Conservation (phyloP, 2,888 invertebrate species). For the Imbricaverruca yamaguchii region DNA sequence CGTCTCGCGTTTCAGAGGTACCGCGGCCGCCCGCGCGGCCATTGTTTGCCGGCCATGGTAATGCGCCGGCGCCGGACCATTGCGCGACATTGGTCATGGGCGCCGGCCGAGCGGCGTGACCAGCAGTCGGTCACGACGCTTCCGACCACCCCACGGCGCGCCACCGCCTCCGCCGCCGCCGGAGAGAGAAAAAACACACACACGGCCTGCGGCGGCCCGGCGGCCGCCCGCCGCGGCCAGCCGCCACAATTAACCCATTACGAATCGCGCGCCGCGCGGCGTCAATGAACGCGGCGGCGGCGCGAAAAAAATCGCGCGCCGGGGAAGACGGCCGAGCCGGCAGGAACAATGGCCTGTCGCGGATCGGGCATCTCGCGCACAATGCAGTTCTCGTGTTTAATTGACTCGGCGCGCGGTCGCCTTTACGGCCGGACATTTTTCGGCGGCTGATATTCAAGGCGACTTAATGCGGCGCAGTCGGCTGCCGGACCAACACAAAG, state of each 20-base stretch:
- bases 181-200: neutral
- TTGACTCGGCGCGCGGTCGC: neutral
- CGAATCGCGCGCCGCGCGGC: neutral
- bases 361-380: neutral
- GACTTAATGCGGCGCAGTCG: no score
- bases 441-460: neutral
- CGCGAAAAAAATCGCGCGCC: neutral
- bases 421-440: neutral
- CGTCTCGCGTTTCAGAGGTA: neutral
- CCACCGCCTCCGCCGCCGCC: neutral
- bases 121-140: neutral
- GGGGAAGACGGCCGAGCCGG: neutral
- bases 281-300: neutral
- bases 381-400: neutral
- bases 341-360: neutral
- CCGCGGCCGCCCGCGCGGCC: neutral
- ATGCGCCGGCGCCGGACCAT: neutral
- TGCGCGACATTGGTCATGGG: neutral
- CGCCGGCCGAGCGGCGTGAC: neutral
- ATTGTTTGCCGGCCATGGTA: neutral
- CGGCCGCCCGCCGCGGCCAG: neutral
- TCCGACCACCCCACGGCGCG: neutral
- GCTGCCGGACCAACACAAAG: neutral
- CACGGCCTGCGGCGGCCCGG: neutral
- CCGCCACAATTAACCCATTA: constrained; percentile 6